Conservation (phyloP, 2,888 invertebrate genomes). For the Apamea sordens region DNA sequence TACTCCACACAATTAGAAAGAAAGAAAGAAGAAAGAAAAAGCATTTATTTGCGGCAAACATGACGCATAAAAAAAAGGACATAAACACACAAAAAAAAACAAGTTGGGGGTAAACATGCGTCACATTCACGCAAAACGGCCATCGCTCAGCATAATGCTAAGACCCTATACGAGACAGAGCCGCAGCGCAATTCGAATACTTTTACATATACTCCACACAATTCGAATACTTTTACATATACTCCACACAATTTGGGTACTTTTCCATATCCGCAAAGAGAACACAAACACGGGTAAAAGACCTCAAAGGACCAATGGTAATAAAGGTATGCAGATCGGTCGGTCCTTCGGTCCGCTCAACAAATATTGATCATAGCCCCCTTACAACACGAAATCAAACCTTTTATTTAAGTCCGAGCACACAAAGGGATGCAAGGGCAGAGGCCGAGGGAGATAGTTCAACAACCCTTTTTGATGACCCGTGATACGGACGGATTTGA, state of each 20-base stretch:
- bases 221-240: not conserved
- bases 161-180: no score
- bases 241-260: slow-evolving; percentile 25
- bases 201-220: no score
- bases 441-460: slow-evolving; percentile 84
- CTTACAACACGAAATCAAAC: slow-evolving; percentile 90
- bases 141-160: no score
- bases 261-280: slow-evolving; percentile 48
- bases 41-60: no score
- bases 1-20: slow-evolving; percentile 19
- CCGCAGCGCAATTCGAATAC: no score
- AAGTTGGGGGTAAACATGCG: no score
- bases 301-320: slow-evolving; percentile 69
- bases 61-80: no score
- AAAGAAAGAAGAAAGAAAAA: no score
- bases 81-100: no score
- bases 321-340: slow-evolving; percentile 86
- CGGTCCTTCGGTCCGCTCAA: slow-evolving; percentile 77
- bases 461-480: slow-evolving; percentile 89
- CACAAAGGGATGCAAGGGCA: slow-evolving; percentile 83
- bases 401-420: slow-evolving; percentile 89
- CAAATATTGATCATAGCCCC: slow-evolving; percentile 88
- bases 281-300: slow-evolving; percentile 44
- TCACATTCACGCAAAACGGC: no score
- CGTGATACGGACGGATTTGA: slow-evolving; percentile 79